A percentile compares a stretch with the other conserved stretches of the same genome.
Conservation (phyloP, 2,797 vertebrate species). For the Amblyopsis hoosieri region DNA sequence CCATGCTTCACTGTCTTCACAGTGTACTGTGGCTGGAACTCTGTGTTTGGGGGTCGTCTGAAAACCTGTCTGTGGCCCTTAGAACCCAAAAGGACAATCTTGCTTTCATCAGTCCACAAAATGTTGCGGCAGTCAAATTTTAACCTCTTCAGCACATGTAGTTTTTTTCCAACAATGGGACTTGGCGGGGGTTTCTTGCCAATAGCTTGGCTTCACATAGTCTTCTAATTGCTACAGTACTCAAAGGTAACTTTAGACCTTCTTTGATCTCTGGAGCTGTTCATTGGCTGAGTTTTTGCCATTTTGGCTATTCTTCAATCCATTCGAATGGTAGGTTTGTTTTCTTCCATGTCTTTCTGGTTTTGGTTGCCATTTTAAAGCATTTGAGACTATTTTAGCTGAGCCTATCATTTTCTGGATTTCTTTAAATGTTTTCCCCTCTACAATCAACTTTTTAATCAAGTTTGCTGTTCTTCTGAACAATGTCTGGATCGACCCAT, state of each 20-base stretch:
- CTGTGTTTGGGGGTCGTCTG: constrained; percentile 14
- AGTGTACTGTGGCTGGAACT: constrained; percentile 14
- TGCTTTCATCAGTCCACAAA: too few species aligned
- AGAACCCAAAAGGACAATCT: constrained; percentile 2
- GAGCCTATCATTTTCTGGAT: not conserved
- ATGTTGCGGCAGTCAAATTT: not conserved
- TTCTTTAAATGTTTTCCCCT: not conserved
- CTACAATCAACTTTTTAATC: not conserved
- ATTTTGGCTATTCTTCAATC: constrained; percentile 2
- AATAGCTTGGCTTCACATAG: not conserved
- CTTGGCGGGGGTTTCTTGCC: constrained; percentile 2
- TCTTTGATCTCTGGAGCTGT: constrained; percentile 1
- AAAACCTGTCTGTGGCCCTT: constrained; percentile 9
- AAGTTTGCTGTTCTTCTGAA: not conserved
- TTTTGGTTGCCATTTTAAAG: not conserved
- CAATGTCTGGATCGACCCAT: not conserved
- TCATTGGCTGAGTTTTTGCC: constrained; percentile 4
- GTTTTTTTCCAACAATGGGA: constrained; percentile 1
- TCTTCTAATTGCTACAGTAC: not conserved
- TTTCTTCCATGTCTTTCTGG: not conserved
- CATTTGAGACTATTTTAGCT: constrained; percentile 4
- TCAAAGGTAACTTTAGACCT: not conserved
- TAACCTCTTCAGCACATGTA: not conserved
- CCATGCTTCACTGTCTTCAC: constrained; percentile 7
- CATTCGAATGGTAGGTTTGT: not conserved